These are phyloP conservation scores for Opisthograptis luteolata DNA, from an alignment of 2,888 invertebrate species.

Conservation along the genomic window DNA sequence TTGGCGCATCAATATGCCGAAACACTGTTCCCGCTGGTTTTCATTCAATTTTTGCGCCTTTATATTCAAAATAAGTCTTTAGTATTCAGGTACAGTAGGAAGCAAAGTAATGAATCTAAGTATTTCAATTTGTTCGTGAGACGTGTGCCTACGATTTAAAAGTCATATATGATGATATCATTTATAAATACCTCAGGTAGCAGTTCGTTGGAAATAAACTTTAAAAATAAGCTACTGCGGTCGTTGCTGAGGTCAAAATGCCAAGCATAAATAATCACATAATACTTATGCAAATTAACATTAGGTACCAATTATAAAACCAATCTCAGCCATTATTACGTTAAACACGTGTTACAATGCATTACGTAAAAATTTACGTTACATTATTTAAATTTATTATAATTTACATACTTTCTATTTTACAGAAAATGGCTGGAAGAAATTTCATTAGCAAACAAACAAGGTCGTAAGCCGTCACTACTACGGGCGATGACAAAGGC, in stretches of 20 bases:
- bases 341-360: neutral
- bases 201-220: conserved; percentile 32
- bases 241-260: conserved; percentile 30
- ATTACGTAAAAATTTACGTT: no score
- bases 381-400: no score
- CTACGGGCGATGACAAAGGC: conserved; percentile 86
- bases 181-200: conserved; percentile 37
- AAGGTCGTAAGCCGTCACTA: conserved; percentile 85
- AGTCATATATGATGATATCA: conserved; percentile 52
- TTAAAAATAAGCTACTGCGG: conserved; percentile 18
- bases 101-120: conserved; percentile 33
- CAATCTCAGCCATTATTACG: no score
- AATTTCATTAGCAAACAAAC: conserved; percentile 81
- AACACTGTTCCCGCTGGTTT: conserved; percentile 3
- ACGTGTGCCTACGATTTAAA: conserved; percentile 45
- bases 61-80: conserved; percentile 36
- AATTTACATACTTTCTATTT: conserved; percentile 36
- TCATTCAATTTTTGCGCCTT: conserved; percentile 15
- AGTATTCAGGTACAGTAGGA: conserved; percentile 53
- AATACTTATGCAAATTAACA: no score
- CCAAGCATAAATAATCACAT: conserved; percentile 11
- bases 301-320: no score
- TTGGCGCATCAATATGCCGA: conserved; percentile 19
- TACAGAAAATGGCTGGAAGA: conserved; percentile 88
- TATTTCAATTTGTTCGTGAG: conserved; percentile 39